Evolutionary conservation across 2,797 vertebrate genomes (phyloP).

Genomic region (Onychomys torridus): DNA sequence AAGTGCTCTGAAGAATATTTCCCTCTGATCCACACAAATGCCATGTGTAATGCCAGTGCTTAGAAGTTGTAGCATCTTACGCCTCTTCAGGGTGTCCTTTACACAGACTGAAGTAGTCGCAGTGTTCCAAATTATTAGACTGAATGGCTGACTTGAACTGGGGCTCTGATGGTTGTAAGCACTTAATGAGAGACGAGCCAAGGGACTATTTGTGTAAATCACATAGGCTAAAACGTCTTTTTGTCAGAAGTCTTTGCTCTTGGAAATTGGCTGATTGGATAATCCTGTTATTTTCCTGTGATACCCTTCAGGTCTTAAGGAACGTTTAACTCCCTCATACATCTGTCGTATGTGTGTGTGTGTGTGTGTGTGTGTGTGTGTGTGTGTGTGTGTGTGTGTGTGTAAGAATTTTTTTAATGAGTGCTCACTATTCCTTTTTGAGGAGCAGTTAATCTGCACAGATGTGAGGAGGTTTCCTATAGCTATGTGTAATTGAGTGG

Average conservation of each 20-base stretch:
- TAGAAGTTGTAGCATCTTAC: not conserved
- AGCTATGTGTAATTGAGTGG: constrained; percentile 50
- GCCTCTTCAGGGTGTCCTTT: not conserved
- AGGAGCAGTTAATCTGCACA: constrained; percentile 51
- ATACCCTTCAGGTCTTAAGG: not conserved
- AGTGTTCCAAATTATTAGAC: not conserved
- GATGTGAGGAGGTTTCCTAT: constrained; percentile 32
- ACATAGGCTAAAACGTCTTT: not conserved
- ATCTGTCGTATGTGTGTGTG: not conserved
- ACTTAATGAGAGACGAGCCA: not conserved
- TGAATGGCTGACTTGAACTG: not conserved
- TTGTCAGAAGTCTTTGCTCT: not conserved
- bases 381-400: not conserved
- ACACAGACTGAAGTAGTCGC: not conserved
- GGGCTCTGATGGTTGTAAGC: not conserved
- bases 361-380: not conserved
- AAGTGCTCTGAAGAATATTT: not conserved
- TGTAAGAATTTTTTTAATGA: not conserved
- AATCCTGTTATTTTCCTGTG: not conserved
- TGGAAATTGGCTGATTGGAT: not conserved
- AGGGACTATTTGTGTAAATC: not conserved
- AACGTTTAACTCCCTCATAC: not conserved
- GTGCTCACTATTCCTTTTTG: constrained; percentile 12
- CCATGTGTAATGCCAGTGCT: accelerated
- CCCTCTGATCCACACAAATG: not conserved